Conservation (phyloP, 2,888 invertebrate genomes). For the Aleiodes alternator region DNA sequence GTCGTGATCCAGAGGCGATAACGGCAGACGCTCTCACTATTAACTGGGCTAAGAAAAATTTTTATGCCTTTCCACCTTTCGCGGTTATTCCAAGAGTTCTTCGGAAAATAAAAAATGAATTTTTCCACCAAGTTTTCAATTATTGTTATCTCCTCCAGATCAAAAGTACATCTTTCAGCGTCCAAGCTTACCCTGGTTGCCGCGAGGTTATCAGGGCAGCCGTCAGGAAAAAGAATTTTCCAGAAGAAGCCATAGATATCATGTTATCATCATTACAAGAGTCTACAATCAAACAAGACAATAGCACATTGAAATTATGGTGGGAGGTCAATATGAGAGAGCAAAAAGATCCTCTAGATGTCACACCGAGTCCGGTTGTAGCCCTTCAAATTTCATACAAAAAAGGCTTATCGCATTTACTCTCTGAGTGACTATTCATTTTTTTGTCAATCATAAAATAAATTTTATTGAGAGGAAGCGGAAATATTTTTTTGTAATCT, state of each 20-base stretch:
- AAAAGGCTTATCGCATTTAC: too few species aligned
- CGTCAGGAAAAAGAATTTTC: constrained; percentile 15
- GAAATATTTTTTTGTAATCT: too few species aligned
- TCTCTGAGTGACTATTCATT: too few species aligned
- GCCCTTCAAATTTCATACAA: too few species aligned
- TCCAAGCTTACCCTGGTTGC: constrained; percentile 50
- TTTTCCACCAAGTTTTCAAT: constrained; percentile 52
- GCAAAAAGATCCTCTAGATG: constrained; percentile 30
- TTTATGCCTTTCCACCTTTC: not conserved
- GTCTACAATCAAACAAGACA: constrained; percentile 50
- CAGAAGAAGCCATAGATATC: constrained; percentile 42
- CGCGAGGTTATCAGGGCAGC: constrained; percentile 47
- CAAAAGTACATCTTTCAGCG: constrained; percentile 36
- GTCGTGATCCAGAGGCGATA: constrained; percentile 43
- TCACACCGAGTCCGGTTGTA: not conserved
- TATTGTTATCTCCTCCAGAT: constrained; percentile 52
- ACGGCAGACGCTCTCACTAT: not conserved
- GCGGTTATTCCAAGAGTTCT: constrained; percentile 53
- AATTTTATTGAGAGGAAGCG: too few species aligned
- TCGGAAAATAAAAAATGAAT: constrained; percentile 58
- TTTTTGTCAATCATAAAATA: too few species aligned
- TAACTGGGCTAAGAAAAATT: not conserved
- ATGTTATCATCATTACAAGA: constrained; percentile 47
- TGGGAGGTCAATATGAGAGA: constrained; percentile 46
- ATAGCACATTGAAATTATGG: constrained; percentile 47